Conservation (phyloP, 37 sponge, comb jelly and placozoan genomes). For the Halichondria panicea region DNA sequence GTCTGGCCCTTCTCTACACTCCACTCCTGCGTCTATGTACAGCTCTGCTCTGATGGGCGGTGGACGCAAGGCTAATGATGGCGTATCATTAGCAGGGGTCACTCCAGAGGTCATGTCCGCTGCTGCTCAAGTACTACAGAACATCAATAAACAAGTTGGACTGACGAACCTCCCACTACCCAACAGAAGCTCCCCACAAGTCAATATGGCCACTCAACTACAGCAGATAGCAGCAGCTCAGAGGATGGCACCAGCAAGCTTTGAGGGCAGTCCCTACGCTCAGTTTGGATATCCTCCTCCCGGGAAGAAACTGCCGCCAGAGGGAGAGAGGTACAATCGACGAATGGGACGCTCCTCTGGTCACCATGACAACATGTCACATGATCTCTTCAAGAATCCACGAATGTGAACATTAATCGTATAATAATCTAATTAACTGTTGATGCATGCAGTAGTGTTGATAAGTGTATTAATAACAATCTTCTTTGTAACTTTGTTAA, state of each 20-base stretch:
- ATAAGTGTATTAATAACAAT: too few species aligned
- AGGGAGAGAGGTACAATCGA: constrained; percentile 45
- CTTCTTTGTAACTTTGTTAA: too few species aligned
- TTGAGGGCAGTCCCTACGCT: background rate
- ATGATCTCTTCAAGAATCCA: too few species aligned
- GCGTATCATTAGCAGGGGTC: background rate
- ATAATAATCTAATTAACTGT: too few species aligned
- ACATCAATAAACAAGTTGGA: constrained; percentile 12
- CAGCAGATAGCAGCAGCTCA: constrained; percentile 16
- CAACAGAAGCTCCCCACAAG: background rate
- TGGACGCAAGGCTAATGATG: too few species aligned
- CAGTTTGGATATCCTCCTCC: background rate
- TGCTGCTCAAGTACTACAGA: constrained; percentile 42
- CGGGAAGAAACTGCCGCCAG: constrained; percentile 27
- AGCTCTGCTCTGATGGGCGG: too few species aligned
- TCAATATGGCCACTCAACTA: background rate
- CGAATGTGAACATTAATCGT: too few species aligned
- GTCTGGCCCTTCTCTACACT: too few species aligned
- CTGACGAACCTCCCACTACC: background rate
- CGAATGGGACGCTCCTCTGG: constrained; percentile 10
- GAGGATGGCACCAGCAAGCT: background rate
- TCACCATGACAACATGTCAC: too few species aligned
- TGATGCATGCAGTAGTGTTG: too few species aligned
- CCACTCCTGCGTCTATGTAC: too few species aligned
- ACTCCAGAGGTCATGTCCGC: constrained; percentile 26